A percentile compares a stretch with the other conserved stretches of the same genome.
Evolutionary conservation across 2,888 invertebrate species (phyloP).

Genomic region (Schizaphis graminum): DNA sequence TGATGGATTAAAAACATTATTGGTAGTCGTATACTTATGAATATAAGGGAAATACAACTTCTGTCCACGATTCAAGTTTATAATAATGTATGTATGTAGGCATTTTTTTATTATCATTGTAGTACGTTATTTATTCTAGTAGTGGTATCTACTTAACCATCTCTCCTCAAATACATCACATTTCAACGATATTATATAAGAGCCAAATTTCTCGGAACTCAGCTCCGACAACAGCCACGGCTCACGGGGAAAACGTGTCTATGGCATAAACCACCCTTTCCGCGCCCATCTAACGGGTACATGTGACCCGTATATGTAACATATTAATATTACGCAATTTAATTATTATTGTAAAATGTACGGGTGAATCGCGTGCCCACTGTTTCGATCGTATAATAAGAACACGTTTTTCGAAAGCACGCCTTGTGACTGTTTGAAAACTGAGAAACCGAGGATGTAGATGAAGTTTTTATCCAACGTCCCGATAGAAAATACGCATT

Average conservation of each 20-base stretch:
- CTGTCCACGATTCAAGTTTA: background rate
- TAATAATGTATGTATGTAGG: background rate
- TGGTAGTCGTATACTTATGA: background rate
- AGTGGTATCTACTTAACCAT: too few species aligned
- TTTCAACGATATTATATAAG: background rate
- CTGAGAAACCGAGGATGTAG: background rate
- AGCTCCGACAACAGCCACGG: background rate
- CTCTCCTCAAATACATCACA: background rate
- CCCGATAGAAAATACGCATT: background rate
- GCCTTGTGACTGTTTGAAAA: background rate
- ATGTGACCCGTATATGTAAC: background rate
- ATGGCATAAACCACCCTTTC: background rate
- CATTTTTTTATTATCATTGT: background rate
- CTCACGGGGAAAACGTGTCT: background rate
- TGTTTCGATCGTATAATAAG: background rate
- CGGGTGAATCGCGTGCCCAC: background rate
- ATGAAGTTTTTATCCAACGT: background rate
- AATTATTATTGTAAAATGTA: background rate
- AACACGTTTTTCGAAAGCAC: conserved; percentile 10
- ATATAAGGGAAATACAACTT: background rate
- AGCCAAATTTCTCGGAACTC: background rate
- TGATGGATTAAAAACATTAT: background rate
- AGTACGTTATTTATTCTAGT: too few species aligned
- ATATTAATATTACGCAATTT: background rate
- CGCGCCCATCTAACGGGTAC: background rate